These are phyloP conservation scores for Coptotermes formosanus DNA, from an alignment of 1,140 invertebrate species.

Conservation along the genomic window DNA sequence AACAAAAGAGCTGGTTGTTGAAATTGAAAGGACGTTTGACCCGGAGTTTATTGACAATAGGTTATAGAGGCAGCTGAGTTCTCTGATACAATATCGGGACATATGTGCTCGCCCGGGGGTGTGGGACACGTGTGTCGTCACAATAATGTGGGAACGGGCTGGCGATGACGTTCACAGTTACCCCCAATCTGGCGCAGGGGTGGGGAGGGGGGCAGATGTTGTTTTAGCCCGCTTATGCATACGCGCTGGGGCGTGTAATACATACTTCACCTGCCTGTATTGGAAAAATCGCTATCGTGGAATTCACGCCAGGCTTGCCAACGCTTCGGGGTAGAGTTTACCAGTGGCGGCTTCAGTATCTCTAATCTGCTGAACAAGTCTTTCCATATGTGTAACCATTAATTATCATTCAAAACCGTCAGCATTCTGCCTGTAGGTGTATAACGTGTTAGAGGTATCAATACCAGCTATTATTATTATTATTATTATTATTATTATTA, in stretches of 20 bases:
- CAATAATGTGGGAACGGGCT: slow-evolving; percentile 17
- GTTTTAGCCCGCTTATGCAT: slow-evolving; percentile 15
- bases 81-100: slow-evolving; percentile 2
- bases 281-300: slow-evolving; percentile 10
- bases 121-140: slow-evolving; percentile 11
- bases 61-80: neutral
- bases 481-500: too few species aligned
- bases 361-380: too few species aligned
- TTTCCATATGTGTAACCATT: too few species aligned
- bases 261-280: slow-evolving; percentile 12
- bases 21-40: neutral
- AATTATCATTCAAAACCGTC: too few species aligned
- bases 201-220: neutral
- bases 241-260: slow-evolving; percentile 12
- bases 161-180: slow-evolving; percentile 11
- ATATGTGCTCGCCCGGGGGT: slow-evolving; percentile 3
- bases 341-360: neutral
- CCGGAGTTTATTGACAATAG: neutral
- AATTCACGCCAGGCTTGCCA: slow-evolving; percentile 9
- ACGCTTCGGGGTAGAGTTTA: neutral
- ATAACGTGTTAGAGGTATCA: too few species aligned
- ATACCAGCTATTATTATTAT: too few species aligned
- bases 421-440: too few species aligned
- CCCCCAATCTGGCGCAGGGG: neutral
- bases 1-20: neutral